phyloP scores from a whole-genome alignment of 2,888 invertebrate species.

The Athripsodes cinereus region DNA sequence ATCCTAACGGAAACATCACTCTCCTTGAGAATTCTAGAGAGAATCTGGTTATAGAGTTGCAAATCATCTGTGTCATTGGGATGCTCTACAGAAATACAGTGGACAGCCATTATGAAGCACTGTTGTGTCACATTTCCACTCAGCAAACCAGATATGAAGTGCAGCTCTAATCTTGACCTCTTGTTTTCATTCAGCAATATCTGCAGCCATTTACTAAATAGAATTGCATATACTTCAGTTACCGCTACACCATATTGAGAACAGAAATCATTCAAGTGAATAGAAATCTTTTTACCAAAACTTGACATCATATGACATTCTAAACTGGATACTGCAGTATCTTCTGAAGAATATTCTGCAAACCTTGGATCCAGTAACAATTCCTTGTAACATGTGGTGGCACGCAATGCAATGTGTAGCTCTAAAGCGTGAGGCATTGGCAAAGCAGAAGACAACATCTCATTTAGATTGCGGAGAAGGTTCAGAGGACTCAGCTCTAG shows the following conservation, averaged over 20 bases:
- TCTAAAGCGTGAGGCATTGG: slow-evolving; percentile 10
- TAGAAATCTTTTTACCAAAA: slow-evolving; percentile 6
- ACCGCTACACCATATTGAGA: slow-evolving; percentile 1
- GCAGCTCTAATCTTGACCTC: not conserved
- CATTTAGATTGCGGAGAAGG: slow-evolving; percentile 8
- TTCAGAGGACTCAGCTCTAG: slow-evolving; percentile 8
- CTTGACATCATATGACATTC: not conserved
- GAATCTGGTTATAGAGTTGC: slow-evolving; percentile 3
- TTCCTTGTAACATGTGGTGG: slow-evolving; percentile 6
- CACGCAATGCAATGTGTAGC: slow-evolving; percentile 2
- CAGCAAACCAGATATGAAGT: slow-evolving; percentile 11
- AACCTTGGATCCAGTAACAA: slow-evolving; percentile 6
- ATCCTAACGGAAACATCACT: slow-evolving; percentile 12
- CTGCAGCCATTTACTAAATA: not conserved
- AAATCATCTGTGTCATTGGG: not conserved
- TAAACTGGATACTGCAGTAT: not conserved
- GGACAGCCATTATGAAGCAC: slow-evolving; percentile 8
- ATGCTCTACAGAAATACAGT: slow-evolving; percentile 1
- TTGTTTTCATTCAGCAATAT: not conserved
- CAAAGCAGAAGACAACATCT: slow-evolving; percentile 11
- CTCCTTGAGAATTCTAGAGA: slow-evolving; percentile 5
- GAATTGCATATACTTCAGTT: not conserved
- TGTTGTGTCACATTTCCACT: not conserved
- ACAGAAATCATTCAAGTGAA: not conserved
- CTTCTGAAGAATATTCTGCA: not conserved